Base-by-base conservation (phyloP, 2,113 vertebrate species). In the Oreotrochilus melanogaster region DNA sequence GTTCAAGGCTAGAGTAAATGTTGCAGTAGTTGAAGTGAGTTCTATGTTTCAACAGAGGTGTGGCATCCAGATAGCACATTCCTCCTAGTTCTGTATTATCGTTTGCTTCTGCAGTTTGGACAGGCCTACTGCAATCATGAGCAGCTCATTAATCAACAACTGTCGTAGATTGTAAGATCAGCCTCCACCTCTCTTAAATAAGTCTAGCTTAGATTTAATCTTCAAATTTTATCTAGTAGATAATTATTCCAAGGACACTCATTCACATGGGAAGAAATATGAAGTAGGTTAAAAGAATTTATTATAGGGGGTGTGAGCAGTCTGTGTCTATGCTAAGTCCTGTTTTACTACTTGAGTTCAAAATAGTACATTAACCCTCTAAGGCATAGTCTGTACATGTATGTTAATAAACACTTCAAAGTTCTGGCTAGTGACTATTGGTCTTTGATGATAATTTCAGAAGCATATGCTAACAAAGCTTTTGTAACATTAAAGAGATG, bases 131-230 rank as follows among this genome's bases (percentile, higher is more conserved):
- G 82, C 71, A 89, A 76, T 95, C 78, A 50, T 67, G 43, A 94
- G 45, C 56, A 69, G 53, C 73, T 94, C 88, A 94, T 96, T 91
- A 95, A 90, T 95, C 94, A 94, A 80, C 85, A 89, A 33, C 74
- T 86, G 62, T 86, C 2, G 1, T 7, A 93, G 82, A 88, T 86
- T 95, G 14, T 86, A 91, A 94, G 66, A 92, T 92, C 78, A 76
- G 42, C 86, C 66, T 93, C 90, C 81, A 83, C 71, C 58, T 48
- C 35, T 35, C 76, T 91, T 86, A 86, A 93, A 51, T 93, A 92
- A 88, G 85, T 94, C 90, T 93, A 95, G 93, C 93, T 88, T 95
- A 94, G 88, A 93, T 92, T 94, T 88, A 45, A 86, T 96, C 95
- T 96, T 93, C 45, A 42, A 21, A 80, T 96, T 96, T 95, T 96